These are phyloP conservation scores for Tiliqua scincoides DNA, from an alignment of 2,113 vertebrate species.

Conservation along the genomic window DNA sequence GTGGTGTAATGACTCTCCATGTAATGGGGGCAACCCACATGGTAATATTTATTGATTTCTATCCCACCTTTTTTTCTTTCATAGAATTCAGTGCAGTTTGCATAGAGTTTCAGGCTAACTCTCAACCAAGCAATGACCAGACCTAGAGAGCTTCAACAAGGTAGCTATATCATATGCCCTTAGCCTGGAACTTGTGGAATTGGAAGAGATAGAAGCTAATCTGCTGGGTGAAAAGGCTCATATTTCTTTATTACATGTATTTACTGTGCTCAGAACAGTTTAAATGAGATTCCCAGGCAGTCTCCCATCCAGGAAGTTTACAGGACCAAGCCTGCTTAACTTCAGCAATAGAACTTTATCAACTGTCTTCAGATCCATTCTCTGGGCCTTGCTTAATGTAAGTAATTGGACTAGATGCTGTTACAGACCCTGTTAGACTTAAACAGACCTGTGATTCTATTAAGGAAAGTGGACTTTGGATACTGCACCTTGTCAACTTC, in stretches of 20 bases:
- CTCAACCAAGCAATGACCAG: too few relatives aligned
- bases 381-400: constrained; percentile 2
- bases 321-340: neutral
- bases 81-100: too few relatives aligned
- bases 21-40: neutral
- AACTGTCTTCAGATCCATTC: neutral
- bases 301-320: neutral
- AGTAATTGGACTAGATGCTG: neutral
- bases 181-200: neutral
- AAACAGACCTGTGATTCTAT: constrained; percentile 20
- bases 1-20: neutral
- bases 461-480: constrained; percentile 34
- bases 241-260: neutral
- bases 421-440: neutral
- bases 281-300: neutral
- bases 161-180: too few relatives aligned
- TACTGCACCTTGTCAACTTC: constrained; percentile 31
- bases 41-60: too few relatives aligned
- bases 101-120: too few relatives aligned
- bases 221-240: neutral
- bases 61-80: too few relatives aligned
- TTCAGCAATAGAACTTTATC: neutral
- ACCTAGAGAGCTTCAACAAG: too few relatives aligned
- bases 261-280: neutral
- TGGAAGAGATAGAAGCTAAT: neutral